Evolutionary conservation across 1,140 invertebrate genomes (phyloP), one percentile per base, ranked within the genome.

Genomic region (Hyles euphorbiae): DNA sequence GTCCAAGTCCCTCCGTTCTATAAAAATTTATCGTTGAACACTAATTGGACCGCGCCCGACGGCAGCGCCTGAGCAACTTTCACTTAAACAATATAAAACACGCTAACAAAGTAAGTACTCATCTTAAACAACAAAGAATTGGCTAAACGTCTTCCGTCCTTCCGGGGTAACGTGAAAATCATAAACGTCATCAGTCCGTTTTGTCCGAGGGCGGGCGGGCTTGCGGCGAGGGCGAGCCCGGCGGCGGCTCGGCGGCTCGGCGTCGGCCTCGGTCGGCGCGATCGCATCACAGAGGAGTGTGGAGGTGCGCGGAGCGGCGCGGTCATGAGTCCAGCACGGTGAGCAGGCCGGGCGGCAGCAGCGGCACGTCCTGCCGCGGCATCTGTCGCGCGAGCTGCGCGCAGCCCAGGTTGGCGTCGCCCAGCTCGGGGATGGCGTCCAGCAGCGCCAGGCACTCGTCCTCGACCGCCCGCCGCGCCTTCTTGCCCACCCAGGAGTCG

Each of bases 251-350:
- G 36, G 36, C 36, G 36, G 36, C 36, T 40, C 36, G 5, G 36
- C 36, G 36, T 8, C 36, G 36, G 36, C 58, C 75, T 77, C 76
- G 72, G 68, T 77, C 73, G 70, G 66, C 51, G 63, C 70, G 75
- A 71, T 74, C 79, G 70, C 70, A 69, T 84, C 79, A 86, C 81
- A 86, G 78, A 61, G 82, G 71, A 50, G 78, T 61, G 70, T 78
- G 72, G 46, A 86, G 72, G 65, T 74, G 78, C 73, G 81, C 69
- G 50, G 72, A 45, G 60, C 79, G 82, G 61, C 83, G 82, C 78
- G 83, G 85, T 88, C 85, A 88, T 83, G 85, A 86, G 77, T 88
- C 85, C 54, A 88, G 72, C 61, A 87, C 85, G 10, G 84, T 83
- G 6, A 88, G 79, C 53, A 88, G 78, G 47, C 82, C 77, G 34